Base-by-base conservation (phyloP, 2,888 invertebrate species). In the Lordiphosa andalusiaca region DNA sequence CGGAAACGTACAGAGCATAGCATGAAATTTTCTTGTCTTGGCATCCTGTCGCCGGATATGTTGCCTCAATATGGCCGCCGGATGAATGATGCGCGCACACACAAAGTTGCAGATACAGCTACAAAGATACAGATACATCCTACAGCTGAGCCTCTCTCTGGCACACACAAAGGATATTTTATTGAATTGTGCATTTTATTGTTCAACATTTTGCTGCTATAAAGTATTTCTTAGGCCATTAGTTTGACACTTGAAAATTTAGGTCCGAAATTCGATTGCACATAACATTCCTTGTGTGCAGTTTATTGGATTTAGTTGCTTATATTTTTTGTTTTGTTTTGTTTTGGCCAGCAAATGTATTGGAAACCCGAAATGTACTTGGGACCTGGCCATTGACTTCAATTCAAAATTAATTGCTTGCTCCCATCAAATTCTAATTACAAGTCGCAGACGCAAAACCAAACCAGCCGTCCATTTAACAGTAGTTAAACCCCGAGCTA, bases 61-160 rank as follows among this genome's bases (percentile, higher is more conserved):
- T 81, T 84, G 84, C 84, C 84, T 81, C 84, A 84, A 81, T 77
- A 77, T 81, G 80, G 80, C 84, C 80, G 80, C 82, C 84, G 80
- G 80, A 84, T 81, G 80, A 80, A 83, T 83, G 84, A 78, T 83
- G 77, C 84, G 67, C 70, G 58, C 62, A 67, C 64, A 64, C 38
- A 64, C 48, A 55, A 41, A 55, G 30, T 52, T 25, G 53, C 35
- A 60, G 37, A 57, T 41, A 64, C 47, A 54, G 21, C 49, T 23
- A 52, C 33, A 56, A 13, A 36, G 13, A 16, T n/a, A 44, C 42
- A 36, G 63, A 63, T 52, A 68, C 62, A 65, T 49, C 59, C 42
- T 39, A 44, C 44, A 60, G 58, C 58, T 51, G 58, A 38, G 63
- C 46, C 23, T 39, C 40, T 54, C 38, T 38, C 1, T 3, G 41